Percentiles rank a stretch among this genome's conserved stretches.
These are phyloP conservation scores for Pangasius krempfi DNA, from an alignment of 2,797 vertebrate species.

Conservation along the genomic window DNA sequence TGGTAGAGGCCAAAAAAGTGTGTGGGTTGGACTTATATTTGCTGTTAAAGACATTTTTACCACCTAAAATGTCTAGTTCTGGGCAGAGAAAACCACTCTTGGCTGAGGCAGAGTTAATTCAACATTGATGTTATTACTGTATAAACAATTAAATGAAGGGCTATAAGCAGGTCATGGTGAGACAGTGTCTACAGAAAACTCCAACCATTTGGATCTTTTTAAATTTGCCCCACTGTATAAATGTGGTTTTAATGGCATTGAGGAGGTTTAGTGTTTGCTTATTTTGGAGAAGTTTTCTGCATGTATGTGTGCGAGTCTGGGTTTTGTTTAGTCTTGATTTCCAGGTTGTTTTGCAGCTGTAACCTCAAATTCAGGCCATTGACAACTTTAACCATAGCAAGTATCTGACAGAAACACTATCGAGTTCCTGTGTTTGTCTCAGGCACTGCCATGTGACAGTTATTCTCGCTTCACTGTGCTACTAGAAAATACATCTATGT, in stretches of 20 bases:
- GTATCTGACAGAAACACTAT: constrained; percentile 10
- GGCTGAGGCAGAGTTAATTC: constrained; percentile 24
- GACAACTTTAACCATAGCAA: neutral
- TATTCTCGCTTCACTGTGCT: neutral
- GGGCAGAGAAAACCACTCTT: neutral
- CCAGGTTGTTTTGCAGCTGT: neutral
- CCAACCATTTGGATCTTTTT: constrained; percentile 8
- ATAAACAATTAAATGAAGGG: constrained; percentile 26
- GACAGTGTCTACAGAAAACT: constrained; percentile 2
- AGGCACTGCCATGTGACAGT: neutral
- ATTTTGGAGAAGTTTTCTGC: neutral
- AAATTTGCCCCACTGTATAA: neutral
- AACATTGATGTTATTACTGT: constrained; percentile 14
- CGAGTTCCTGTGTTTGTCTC: neutral
- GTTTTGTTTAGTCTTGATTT: constrained; percentile 19
- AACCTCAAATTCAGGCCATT: neutral
- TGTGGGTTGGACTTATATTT: constrained; percentile 9
- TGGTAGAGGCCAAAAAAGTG: neutral
- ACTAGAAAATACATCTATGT: neutral
- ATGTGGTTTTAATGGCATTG: constrained; percentile 16
- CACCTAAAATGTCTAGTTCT: neutral
- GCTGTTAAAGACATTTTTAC: constrained; percentile 29
- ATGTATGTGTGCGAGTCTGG: constrained; percentile 4
- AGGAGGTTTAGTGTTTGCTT: neutral
- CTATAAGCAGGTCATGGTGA: constrained; percentile 11